These are phyloP conservation scores for Perca fluviatilis DNA, from an alignment of 2,113 vertebrate genomes.

Conservation along the genomic window DNA sequence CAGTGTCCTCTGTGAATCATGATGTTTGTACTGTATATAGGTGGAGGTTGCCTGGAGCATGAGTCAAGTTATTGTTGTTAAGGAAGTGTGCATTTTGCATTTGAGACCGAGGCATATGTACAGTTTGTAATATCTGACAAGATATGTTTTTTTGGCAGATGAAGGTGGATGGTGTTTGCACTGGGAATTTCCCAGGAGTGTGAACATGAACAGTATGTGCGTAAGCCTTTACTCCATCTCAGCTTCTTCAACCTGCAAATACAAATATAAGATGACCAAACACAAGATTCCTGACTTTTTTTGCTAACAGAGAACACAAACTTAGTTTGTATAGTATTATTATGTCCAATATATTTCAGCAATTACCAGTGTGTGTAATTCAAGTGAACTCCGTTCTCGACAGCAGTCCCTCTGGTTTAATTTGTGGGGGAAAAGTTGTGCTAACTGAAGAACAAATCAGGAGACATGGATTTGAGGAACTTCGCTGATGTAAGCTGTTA, in stretches of 20 bases:
- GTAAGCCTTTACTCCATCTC: conserved; percentile 4
- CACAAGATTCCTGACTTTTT: background rate
- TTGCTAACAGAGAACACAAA: background rate
- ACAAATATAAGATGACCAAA: conserved; percentile 2
- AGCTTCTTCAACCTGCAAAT: background rate
- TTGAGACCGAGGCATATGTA: background rate
- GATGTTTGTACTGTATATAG: background rate
- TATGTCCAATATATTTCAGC: background rate
- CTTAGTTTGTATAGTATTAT: background rate
- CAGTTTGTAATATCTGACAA: background rate
- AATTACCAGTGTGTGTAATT: background rate
- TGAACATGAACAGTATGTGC: background rate
- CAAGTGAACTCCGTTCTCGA: background rate
- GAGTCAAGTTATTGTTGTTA: conserved; percentile 16
- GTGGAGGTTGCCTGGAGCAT: background rate
- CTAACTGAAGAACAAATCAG: background rate
- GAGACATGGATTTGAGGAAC: conserved; percentile 24
- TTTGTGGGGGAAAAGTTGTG: conserved; percentile 1
- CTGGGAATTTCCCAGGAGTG: conserved; percentile 8
- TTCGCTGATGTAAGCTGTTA: conserved; percentile 31
- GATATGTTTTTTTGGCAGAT: background rate
- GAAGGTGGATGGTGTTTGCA: background rate
- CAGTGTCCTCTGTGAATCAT: background rate
- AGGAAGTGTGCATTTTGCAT: background rate
- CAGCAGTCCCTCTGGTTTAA: background rate